Base-by-base conservation (phyloP, 1,140 invertebrate genomes). In the Ericerus pela region DNA sequence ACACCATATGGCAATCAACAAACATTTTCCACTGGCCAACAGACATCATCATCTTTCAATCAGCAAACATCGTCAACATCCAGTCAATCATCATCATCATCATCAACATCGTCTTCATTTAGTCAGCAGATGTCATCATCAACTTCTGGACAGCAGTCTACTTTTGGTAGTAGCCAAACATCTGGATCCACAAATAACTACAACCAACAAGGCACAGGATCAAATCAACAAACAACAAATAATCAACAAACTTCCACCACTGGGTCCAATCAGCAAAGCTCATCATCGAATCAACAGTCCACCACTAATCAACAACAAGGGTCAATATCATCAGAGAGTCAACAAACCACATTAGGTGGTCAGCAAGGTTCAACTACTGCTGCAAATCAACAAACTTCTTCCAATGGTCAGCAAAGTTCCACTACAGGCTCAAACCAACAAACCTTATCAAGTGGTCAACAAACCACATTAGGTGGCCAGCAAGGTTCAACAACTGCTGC, bases 141-240 rank as follows among this genome's bases (percentile, higher is more conserved):
- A 38, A 47, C 22, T 36, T 43, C 51, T 2, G 53, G 47, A 38
- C 56, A 53, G 24, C 58, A 60, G 18, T 38, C 51, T 16, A 58
- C 60, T 20, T 55, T 54, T 22, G 54, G 52, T 51, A 58, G 18
- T 53, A 57, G 60, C 57, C 60, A 58, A 62, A 57, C 58, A 27
- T 43, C 61, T 51, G 26, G 43, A 18, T 54, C 61, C 1, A 53
- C 41, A 41, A 28, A 28, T 11, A 51, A 10, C n/a, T 26, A 10
- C 18, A 29, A 54, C 8, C 53, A 30, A 43, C 52, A 58, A 47
- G 22, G 24, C 14, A 14, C 38, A 22, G 26, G 26, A 31, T 47
- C 41, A 10, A 24, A 2, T 29, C 52, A 20, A 24, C 29, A 37
- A 52, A 56, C 54, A 51, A 27, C 51, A 24, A 38, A 14, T 36